Percentiles rank a stretch among this genome's conserved stretches.
Evolutionary conservation across 1,140 invertebrate genomes (phyloP).

Genomic region (Magallana angulata): DNA sequence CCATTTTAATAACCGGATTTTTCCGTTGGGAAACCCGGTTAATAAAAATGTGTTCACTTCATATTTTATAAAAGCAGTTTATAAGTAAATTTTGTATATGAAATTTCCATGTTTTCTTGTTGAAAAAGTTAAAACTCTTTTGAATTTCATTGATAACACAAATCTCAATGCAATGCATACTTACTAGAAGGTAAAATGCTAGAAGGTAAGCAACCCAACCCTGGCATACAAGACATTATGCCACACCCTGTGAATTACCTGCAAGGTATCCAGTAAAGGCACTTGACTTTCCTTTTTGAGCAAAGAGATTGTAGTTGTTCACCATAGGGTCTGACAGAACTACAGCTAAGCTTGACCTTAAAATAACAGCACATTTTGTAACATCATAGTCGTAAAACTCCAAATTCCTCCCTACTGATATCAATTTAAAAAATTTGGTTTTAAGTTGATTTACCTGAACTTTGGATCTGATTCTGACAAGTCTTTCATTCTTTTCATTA

Average conservation of each 20-base stretch:
- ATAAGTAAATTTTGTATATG: neutral
- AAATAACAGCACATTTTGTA: constrained; percentile 35
- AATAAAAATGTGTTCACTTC: no score
- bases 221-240: no score
- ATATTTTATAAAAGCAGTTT: no score
- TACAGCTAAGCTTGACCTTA: constrained; percentile 60
- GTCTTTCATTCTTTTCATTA: constrained; percentile 70
- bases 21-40: no score
- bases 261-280: constrained; percentile 74
- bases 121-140: neutral
- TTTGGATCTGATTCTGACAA: constrained; percentile 59
- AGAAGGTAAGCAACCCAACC: no score
- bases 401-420: neutral
- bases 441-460: constrained; percentile 64
- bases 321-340: constrained; percentile 65
- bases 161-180: neutral
- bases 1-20: no score
- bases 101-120: neutral
- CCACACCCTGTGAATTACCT: constrained; percentile 61
- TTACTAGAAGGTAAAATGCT: neutral
- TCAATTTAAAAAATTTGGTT: no score
- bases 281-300: constrained; percentile 76
- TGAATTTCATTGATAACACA: no score
- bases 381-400: neutral
- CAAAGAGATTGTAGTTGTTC: constrained; percentile 74